Conservation (phyloP, 1,140 invertebrate species). For the Meloidogyne hapla region DNA sequence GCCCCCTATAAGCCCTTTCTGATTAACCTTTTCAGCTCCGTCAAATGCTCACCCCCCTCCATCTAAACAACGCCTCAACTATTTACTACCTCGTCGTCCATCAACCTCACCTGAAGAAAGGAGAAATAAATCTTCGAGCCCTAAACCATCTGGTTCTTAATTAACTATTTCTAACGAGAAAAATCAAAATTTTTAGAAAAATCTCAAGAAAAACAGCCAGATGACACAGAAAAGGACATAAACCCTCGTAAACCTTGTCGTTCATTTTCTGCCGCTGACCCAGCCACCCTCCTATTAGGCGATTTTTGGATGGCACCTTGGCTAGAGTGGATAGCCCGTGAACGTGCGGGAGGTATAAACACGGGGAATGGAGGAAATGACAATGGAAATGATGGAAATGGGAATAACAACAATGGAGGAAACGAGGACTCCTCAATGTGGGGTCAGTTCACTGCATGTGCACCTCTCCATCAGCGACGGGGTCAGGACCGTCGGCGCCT, state of each 20-base stretch:
- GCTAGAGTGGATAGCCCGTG: slow-evolving; percentile 55
- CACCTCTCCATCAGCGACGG: slow-evolving; percentile 38
- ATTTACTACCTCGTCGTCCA: slow-evolving; percentile 30
- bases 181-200: background rate
- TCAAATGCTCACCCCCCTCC: background rate
- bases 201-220: background rate
- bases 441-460: slow-evolving; percentile 46
- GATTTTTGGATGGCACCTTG: slow-evolving; percentile 63
- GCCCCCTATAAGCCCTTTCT: background rate
- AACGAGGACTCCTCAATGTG: slow-evolving; percentile 67
- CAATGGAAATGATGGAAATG: slow-evolving; percentile 17
- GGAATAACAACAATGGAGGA: slow-evolving; percentile 11
- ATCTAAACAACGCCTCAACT: background rate
- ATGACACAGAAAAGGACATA: background rate
- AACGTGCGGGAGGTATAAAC: slow-evolving; percentile 28
- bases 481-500: slow-evolving; percentile 14
- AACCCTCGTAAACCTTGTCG: slow-evolving; percentile 25
- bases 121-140: background rate
- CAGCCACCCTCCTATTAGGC: slow-evolving; percentile 49
- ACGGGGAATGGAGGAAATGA: slow-evolving; percentile 17
- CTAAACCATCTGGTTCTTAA: background rate
- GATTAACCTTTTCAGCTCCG: slow-evolving; percentile 34
- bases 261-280: slow-evolving; percentile 43
- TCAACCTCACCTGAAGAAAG: slow-evolving; percentile 39
- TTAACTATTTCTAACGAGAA: too few species aligned